Evolutionary conservation across 2,888 invertebrate genomes (phyloP), one percentile per base, ranked within the genome.

Genomic region (Spodoptera exigua): DNA sequence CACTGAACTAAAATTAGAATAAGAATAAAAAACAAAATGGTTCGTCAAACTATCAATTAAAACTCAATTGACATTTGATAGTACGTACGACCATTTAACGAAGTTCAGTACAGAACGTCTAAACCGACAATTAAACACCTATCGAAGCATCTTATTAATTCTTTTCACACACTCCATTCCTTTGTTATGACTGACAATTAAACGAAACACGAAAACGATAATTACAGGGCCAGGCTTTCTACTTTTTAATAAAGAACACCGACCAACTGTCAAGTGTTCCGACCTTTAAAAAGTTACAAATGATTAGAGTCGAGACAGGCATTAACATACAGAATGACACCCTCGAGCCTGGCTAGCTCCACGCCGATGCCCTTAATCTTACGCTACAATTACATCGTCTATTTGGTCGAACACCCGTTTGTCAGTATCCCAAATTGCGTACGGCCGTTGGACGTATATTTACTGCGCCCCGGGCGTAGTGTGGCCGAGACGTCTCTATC

Each of bases 401-500:
- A 67, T 75, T 62, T 61, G 52, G 48, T 40, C 36, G n/a, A 62
- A 56, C 47, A 43, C 56, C 73, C 67, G 75, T 73, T 73, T 75
- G 59, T 75, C 75, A 70, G 70, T 59, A 68, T 60, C 64, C 73
- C 56, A 70, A 75, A 75, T 70, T 75, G 73, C 73, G 75, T 67
- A 63, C 70, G 68, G 52, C 52, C 37, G 69, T 67, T 58, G 60
- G 68, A 65, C 58, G 61, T 61, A 63, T 75, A 76, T 76, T 75
- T 76, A 76, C 62, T 59, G 61, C 51, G 44, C 55, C 46, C 54
- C 35, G 52, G 61, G 55, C 61, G 43, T 54, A 54, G 57, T 61
- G 60, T 67, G 64, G 51, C 60, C 57, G 69, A 64, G 71, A 78
- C 76, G 62, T 64, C 79, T 69, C 66, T 63, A 67, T 73, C 78